A percentile compares a stretch with the other conserved stretches of the same genome.
phyloP scores from a whole-genome alignment of 2,113 vertebrate species.

The Pionites leucogaster region DNA sequence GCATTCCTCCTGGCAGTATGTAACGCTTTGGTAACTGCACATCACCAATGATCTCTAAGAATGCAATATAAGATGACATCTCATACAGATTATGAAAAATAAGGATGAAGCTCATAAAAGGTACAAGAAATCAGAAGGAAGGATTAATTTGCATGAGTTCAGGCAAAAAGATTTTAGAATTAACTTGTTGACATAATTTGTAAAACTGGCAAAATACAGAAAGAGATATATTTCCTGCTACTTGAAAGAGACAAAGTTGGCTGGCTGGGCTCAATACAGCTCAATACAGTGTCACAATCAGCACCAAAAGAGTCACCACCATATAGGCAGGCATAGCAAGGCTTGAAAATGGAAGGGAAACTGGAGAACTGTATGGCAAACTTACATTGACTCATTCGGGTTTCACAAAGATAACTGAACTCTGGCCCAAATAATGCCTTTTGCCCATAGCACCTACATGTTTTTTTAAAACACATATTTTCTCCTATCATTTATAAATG shows the following conservation, averaged over 20 bases:
- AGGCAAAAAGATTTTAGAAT: neutral
- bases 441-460: neutral
- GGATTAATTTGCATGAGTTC: neutral
- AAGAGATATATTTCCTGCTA: neutral
- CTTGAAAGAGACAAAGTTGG: neutral
- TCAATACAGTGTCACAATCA: neutral
- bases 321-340: neutral
- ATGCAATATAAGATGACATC: neutral
- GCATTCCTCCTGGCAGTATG: neutral
- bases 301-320: neutral
- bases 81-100: neutral
- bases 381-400: no score
- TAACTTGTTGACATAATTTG: neutral
- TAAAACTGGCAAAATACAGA: neutral
- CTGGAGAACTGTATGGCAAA: neutral
- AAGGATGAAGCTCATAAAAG: neutral
- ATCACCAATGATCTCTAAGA: neutral
- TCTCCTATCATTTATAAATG: neutral
- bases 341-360: neutral
- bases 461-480: neutral
- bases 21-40: neutral
- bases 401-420: neutral
- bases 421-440: neutral
- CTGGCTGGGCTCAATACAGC: neutral
- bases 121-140: neutral